Conservation (phyloP, 2,797 vertebrate species). For the Oophaga sylvatica region DNA sequence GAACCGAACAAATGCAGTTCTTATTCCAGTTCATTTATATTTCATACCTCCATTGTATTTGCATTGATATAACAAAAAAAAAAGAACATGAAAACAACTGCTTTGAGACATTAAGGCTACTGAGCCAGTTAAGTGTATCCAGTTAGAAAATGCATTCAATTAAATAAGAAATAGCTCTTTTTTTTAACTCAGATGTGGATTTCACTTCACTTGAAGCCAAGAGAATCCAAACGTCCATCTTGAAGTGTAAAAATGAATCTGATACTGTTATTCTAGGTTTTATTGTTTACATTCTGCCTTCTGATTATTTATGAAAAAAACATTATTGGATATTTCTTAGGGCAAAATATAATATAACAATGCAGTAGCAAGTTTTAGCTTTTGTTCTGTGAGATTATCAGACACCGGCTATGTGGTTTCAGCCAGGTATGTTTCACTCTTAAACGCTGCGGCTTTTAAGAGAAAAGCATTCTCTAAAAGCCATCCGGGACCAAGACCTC, state of each 20-base stretch:
- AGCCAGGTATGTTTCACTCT: too few species aligned
- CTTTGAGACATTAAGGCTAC: conserved; percentile 12
- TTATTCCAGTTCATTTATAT: conserved; percentile 39
- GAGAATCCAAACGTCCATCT: not conserved
- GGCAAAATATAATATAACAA: too few species aligned
- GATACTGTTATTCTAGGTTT: too few species aligned
- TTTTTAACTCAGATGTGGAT: not conserved
- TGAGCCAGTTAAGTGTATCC: conserved; percentile 19
- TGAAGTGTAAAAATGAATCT: not conserved
- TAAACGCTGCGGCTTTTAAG: too few species aligned
- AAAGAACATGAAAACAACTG: conserved; percentile 27
- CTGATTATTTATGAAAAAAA: too few species aligned
- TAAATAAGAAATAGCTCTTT: not conserved
- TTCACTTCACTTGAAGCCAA: not conserved
- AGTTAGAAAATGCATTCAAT: conserved; percentile 5
- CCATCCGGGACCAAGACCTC: too few species aligned
- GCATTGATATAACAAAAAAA: conserved; percentile 16
- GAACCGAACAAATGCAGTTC: conserved; percentile 37
- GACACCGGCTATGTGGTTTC: too few species aligned
- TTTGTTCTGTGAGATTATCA: too few species aligned
- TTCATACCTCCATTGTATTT: conserved; percentile 45
- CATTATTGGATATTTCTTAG: too few species aligned
- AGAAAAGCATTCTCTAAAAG: too few species aligned
- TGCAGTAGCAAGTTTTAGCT: too few species aligned
- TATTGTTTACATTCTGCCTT: too few species aligned